Evolutionary conservation across 2,113 vertebrate species (phyloP).

Genomic region (Naja naja): DNA sequence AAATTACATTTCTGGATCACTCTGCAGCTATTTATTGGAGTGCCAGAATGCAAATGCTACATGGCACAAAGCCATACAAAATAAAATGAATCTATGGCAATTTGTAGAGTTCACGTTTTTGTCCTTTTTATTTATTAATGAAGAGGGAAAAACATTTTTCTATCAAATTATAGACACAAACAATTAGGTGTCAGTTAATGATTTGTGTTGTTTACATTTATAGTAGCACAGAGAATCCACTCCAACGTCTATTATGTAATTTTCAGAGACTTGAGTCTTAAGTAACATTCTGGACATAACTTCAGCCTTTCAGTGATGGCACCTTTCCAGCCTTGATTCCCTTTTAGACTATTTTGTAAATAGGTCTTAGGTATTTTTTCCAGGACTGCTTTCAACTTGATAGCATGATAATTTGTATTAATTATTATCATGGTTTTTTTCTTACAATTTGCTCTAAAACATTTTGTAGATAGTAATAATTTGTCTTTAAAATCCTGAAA

Average conservation of each 20-base stretch:
- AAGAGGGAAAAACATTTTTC: neutral
- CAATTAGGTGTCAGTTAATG: neutral
- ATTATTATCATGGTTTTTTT: neutral
- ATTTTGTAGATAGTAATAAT: neutral
- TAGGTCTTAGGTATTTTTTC: neutral
- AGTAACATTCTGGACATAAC: neutral
- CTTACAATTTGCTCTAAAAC: neutral
- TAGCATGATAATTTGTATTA: neutral
- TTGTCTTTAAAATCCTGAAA: neutral
- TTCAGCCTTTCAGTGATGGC: neutral
- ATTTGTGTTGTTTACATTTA: neutral
- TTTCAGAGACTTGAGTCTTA: neutral
- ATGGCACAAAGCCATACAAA: constrained; percentile 14
- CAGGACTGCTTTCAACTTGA: neutral
- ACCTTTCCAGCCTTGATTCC: neutral
- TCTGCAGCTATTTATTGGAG: neutral
- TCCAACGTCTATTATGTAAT: neutral
- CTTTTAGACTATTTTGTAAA: neutral
- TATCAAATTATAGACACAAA: neutral
- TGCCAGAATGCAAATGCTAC: neutral
- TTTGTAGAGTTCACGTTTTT: neutral
- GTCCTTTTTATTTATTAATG: neutral
- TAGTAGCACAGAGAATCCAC: neutral
- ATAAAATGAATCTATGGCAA: neutral
- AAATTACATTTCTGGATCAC: constrained; percentile 26